Percentiles rank a stretch among this genome's conserved stretches.
Evolutionary conservation across 2,113 vertebrate genomes (phyloP).

Genomic region (Xenopus borealis): DNA sequence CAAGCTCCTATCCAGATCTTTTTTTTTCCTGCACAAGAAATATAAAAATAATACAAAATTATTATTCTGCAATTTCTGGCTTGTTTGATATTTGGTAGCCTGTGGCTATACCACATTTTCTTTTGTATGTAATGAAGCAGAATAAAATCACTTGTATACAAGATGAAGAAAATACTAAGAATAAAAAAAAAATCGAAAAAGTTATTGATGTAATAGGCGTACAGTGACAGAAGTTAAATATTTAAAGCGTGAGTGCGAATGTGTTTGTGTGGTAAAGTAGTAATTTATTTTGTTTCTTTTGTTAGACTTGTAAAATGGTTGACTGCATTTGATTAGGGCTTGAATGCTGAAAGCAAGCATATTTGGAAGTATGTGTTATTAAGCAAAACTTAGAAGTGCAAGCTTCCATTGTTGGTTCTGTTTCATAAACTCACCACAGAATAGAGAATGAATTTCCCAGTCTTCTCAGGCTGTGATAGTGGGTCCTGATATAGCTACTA

Average conservation of each 20-base stretch:
- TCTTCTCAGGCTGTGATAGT: neutral
- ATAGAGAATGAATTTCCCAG: neutral
- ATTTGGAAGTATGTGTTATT: conserved; percentile 23
- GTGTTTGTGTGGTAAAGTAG: conserved; percentile 9
- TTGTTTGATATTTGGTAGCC: conserved; percentile 62
- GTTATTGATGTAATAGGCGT: conserved; percentile 57
- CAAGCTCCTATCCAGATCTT: conserved; percentile 46
- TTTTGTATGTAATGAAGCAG: conserved; percentile 55
- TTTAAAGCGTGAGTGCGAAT: conserved; percentile 31
- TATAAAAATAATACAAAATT: conserved; percentile 64
- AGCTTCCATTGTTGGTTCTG: neutral
- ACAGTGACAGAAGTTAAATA: conserved; percentile 53
- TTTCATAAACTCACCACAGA: neutral
- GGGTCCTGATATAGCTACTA: too few species aligned
- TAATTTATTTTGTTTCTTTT: conserved; percentile 36
- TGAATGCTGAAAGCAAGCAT: conserved; percentile 16
- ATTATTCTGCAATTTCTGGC: conserved; percentile 60
- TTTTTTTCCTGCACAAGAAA: conserved; percentile 63
- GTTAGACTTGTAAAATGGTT: conserved; percentile 44
- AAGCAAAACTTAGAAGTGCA: conserved; percentile 17
- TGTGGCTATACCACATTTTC: conserved; percentile 60
- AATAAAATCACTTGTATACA: conserved; percentile 52
- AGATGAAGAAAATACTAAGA: conserved; percentile 49
- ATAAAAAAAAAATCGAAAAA: conserved; percentile 61
- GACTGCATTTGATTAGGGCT: conserved; percentile 39